Evolutionary conservation across 1,140 invertebrate species (phyloP).

Genomic region (Drosophila insularis): DNA sequence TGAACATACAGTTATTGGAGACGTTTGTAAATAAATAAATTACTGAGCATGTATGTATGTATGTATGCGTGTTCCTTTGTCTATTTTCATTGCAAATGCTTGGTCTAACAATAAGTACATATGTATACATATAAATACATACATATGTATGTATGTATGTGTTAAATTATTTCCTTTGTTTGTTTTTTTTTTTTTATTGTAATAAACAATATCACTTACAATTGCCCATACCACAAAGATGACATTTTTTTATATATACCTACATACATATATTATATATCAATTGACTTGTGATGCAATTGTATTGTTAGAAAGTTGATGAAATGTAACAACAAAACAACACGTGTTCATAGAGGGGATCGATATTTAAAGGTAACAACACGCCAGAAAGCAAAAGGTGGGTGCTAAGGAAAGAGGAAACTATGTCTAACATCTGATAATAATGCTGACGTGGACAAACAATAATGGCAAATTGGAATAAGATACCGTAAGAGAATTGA

Average conservation of each 20-base stretch:
- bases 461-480: not conserved
- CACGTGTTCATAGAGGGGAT: not conserved
- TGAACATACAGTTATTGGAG: too few relatives aligned
- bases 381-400: not conserved
- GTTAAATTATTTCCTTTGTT: conserved; percentile 2
- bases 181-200: not conserved
- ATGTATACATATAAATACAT: not conserved
- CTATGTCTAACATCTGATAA: not conserved
- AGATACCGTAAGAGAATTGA: too few relatives aligned
- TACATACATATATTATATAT: not conserved
- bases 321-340: not conserved
- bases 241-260: not conserved
- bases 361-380: not conserved
- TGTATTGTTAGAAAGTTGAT: not conserved
- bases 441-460: conserved; percentile 1
- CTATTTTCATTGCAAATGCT: not conserved
- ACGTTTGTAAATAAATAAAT: not conserved
- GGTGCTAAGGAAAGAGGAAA: not conserved
- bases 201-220: not conserved
- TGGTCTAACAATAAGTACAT: not conserved
- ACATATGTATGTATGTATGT: too few relatives aligned
- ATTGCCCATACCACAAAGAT: not conserved
- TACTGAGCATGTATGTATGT: not conserved
- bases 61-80: not conserved
- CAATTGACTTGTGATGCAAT: not conserved